Base-by-base conservation (phyloP, 1,140 invertebrate genomes). In the Colletes gigas region DNA sequence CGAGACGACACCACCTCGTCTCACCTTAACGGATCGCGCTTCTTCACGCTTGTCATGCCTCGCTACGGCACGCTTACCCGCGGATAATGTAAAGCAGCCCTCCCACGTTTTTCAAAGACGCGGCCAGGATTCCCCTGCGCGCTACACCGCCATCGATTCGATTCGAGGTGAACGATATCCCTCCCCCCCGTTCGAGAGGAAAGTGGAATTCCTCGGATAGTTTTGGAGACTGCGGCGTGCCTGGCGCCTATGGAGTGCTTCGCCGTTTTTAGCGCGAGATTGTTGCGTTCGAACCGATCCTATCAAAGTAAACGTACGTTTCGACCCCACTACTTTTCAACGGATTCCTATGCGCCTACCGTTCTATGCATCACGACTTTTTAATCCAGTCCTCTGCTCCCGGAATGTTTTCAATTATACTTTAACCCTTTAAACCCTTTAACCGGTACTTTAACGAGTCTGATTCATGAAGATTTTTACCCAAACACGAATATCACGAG, bases 21-120 rank as follows among this genome's bases (percentile, higher is more conserved):
- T 83, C 85, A 82, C 84, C 81, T 86, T 86, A 86, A 86, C 84
- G 83, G 83, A 86, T 86, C 84, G 83, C 44, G 71, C 66, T 85
- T 83, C 81, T 86, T 85, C 83, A 86, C 84, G 84, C 80, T 82
- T 85, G 83, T 86, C 84, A 80, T 75, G 83, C 67, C 80, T 74
- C 74, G 78, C 78, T 55, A 81, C 68, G 83, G 59, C 60, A 66
- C 73, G 78, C 66, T 77, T 57, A 63, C 21, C 63, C 74, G 60
- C 57, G 80, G 70, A 67, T 86, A 86, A 86, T 86, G 74, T 85
- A 75, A 85, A 85, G 47, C 75, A 75, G 79, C 54, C 67, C 57
- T 75, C 80, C 59, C 50, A 77, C 72, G 83, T 84, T 85, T 81
- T 81, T 81, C 82, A 78, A 30, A 10, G 15, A n/a, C 47, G 14